Base-by-base conservation (phyloP, 1,140 invertebrate genomes). In the Eueides isabella region DNA sequence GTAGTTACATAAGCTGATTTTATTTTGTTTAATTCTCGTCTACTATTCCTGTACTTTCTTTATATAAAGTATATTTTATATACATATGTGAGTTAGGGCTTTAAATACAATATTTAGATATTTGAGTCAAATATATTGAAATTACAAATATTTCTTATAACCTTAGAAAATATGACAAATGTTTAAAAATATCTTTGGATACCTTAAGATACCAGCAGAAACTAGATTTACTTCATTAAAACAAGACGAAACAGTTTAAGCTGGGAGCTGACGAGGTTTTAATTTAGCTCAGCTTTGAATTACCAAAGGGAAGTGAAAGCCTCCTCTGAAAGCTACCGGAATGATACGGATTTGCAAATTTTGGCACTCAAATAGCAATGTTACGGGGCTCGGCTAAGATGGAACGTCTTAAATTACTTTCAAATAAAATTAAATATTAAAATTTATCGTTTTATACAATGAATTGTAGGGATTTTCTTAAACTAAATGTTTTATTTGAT, bases 231-330 rank as follows among this genome's bases (percentile, higher is more conserved):
- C 64, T 73, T 67, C 71, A 73, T 73, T 72, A 73, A 67, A 67
- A 67, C 48, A 67, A 14, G 64, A 67, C 48, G 64, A 73, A 66
- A 67, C 71, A 55, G 26, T 76, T 68, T 33, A 74, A 68, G 31
- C 67, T 74, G 44, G 70, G 41, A 66, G 71, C 71, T 80, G 80
- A 80, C 75, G 79, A 80, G 76, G 76, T 80, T 78, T 78, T 76
- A 77, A 82, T 82, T 80, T 80, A 77, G 73, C 78, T 75, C 74
- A 61, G 72, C 74, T 74, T 73, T 78, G 77, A 79, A 79, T 81
- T 79, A 72, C 71, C 48, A 72, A 72, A 72, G 71, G 63, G 64
- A 72, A 72, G 71, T 66, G 44, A 70, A 70, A 63, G 55, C 55
- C 61, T 70, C 61, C 61, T 70, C 68, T 31, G 55, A 28, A 62